Evolutionary conservation across 1,140 invertebrate genomes (phyloP).

Genomic region (Ridgeia piscesae): DNA sequence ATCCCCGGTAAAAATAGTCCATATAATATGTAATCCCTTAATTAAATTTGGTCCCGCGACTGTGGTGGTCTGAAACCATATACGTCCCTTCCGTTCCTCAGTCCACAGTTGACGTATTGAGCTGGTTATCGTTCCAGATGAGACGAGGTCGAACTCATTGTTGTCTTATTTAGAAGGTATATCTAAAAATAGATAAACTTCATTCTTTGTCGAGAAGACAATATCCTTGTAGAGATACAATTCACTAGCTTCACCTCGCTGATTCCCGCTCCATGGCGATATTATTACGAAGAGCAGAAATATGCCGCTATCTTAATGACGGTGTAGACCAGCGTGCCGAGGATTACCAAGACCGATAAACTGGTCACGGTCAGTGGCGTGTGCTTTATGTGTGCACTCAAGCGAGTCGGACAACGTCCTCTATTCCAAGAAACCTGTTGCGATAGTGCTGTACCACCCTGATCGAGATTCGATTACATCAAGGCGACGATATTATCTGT

Average conservation of each 20-base stretch:
- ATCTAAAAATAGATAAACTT: neutral
- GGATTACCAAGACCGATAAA: neutral
- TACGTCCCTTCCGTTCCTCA: neutral
- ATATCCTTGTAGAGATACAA: neutral
- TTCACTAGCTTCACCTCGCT: neutral
- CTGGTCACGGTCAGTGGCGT: neutral
- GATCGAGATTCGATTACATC: neutral
- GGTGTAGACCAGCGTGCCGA: neutral
- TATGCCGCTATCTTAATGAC: neutral
- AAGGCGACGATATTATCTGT: neutral
- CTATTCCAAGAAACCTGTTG: neutral
- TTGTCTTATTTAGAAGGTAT: neutral
- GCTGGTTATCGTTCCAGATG: neutral
- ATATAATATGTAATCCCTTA: neutral
- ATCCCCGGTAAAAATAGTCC: neutral
- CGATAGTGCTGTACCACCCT: neutral
- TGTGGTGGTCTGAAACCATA: neutral
- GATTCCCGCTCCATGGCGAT: neutral
- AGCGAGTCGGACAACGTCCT: neutral
- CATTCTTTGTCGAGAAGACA: neutral
- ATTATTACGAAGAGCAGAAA: neutral
- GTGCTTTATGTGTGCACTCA: neutral
- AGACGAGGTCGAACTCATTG: neutral
- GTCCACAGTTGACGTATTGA: neutral
- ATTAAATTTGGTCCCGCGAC: neutral